phyloP scores from a whole-genome alignment of 1,140 invertebrate genomes.

The Trachymyrmex cornetzi region DNA sequence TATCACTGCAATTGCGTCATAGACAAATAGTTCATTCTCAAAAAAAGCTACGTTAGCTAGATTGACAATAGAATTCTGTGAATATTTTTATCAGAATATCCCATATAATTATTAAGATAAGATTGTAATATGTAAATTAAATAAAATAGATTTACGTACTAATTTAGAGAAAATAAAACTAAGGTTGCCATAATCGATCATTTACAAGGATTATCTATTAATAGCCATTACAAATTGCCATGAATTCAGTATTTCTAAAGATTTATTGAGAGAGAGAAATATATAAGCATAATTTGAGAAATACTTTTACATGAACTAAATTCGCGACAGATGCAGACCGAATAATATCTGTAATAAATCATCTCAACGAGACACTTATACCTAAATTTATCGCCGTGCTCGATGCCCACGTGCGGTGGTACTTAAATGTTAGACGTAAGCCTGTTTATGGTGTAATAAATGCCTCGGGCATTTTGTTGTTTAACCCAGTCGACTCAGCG shows the following conservation, averaged over 20 bases:
- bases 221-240: background rate
- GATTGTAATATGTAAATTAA: background rate
- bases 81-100: background rate
- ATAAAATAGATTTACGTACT: constrained; percentile 4
- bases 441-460: background rate
- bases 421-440: background rate
- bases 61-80: background rate
- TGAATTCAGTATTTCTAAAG: constrained; percentile 3
- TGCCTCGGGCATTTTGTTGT: constrained; percentile 2
- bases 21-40: background rate
- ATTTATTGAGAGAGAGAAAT: background rate
- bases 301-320: constrained; percentile 3
- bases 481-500: constrained; percentile 14
- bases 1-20: background rate
- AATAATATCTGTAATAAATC: background rate
- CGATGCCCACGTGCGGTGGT: background rate
- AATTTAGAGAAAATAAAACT: background rate
- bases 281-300: background rate
- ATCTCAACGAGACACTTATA: background rate
- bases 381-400: background rate
- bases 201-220: background rate
- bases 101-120: background rate
- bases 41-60: background rate
- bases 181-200: background rate
- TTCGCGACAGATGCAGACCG: background rate